Base-by-base conservation (phyloP, 2,797 vertebrate species). In the Thaleichthys pacificus region DNA sequence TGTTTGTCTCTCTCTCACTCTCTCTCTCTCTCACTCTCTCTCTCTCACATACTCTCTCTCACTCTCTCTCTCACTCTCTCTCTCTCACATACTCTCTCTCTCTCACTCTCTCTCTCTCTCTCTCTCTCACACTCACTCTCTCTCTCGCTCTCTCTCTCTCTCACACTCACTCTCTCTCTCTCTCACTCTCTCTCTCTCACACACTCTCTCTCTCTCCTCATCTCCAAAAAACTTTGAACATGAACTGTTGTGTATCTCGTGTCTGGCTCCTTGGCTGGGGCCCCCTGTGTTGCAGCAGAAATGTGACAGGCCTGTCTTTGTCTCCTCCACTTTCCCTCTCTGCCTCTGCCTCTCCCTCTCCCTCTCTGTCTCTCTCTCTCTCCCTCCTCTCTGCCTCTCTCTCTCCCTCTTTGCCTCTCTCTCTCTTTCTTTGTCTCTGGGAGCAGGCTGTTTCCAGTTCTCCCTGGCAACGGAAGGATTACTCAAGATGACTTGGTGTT, bases 391-490 rank as follows among this genome's bases (percentile, higher is more conserved):
- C 14, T 30, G 24, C 30, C 14, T 24, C 12, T n/a, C 56, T 65
- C 21, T 19, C 64, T 38, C 14, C 32, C 22, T 5, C n/a, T 32
- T 4, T 30, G 3, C 28, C 28, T 30, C 15, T 32, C 24, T 64
- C 9, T 24, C n/a, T 21, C 57, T 66, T 17, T 21, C 58, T 42
- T 6, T 56, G 19, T 6, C 21, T 80, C 66, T 83, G 85, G 87
- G 72, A 84, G 49, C 88, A 98, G 96, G 84, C 92, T 98, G 84
- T 98, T 96, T 86, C 96, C 95, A 78, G 96, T 97, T 84, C 93
- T 97, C 80, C 96, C 96, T 35, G 96, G 96, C 84, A 98, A 97
- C 26, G 96, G 95, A 75, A 91, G 95, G 76, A 91, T 98, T 76
- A 96, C 94, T 60, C 96, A 97, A 77, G 95, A 96, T 85, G 96